Base-by-base conservation (phyloP, 2,797 vertebrate species). In the Tamandua tetradactyla region DNA sequence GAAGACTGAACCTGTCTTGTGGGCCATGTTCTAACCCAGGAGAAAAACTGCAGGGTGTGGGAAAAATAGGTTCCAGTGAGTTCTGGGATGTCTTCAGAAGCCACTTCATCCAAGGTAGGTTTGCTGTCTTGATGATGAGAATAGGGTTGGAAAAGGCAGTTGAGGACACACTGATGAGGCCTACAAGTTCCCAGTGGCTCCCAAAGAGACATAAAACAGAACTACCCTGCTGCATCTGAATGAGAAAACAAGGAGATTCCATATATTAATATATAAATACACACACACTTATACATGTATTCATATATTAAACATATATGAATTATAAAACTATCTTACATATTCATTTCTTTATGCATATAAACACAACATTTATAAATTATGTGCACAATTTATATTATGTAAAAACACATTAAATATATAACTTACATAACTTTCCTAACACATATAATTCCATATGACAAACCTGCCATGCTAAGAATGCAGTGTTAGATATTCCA, bases 191-290 rank as follows among this genome's bases (percentile, higher is more conserved):
- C 92, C 89, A 87, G 32, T 74, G 87, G 30, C 55, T 91, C 27
- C 86, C 92, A 87, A 94, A 79, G 13, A 49, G 44, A 62, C 90
- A 94, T n/a, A 96, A 15, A 61, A 93, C 55, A 22, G 87, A 90
- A 35, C 87, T 88, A 44, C 93, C 93, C 49, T 87, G 72, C 23
- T 93, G 87, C 62, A 95, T 62, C 90, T 93, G 55, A 76, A 76
- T 69, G 40, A 83, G 7, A 9, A 68, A 94, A 87, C 64, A 94
- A 83, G 91, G 7, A 82, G 20, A 76, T 66, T 22, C 0, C 0
- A 66, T 25, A 40, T 61, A 25, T 44, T 71, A 76, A 59, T 80
- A 42, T 4, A 79, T 25, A 78, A 0, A 62, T 1, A 64, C 11
- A 27, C 20, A 52, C 20, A 78, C 7, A 52, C n/a, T n/a, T n/a